phyloP scores from a whole-genome alignment of 2,113 vertebrate genomes.

The Pomatostomus ruficeps region DNA sequence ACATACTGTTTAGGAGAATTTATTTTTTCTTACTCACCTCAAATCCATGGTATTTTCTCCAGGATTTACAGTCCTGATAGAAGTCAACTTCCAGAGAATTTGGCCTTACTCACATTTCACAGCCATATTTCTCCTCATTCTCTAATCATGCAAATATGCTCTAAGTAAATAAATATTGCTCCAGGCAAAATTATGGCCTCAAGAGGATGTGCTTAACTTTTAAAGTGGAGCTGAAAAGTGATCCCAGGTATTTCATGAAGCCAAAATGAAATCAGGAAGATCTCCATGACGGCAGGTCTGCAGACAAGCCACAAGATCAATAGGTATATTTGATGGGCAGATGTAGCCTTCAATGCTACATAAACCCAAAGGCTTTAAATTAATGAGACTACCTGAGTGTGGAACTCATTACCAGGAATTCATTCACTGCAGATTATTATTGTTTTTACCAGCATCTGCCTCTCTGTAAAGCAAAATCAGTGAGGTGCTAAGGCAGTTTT shows the following conservation, averaged over 20 bases:
- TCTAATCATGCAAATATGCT: not conserved
- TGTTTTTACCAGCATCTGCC: not conserved
- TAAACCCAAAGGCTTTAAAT: not conserved
- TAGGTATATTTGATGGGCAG: not conserved
- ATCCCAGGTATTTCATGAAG: not conserved
- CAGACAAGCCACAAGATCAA: not conserved
- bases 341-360: not conserved
- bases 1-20: not conserved
- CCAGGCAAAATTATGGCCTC: not conserved
- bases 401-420: not conserved
- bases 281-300: not conserved
- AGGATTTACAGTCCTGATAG: not conserved
- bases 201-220: not conserved
- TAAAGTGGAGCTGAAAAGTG: not conserved
- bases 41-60: not conserved
- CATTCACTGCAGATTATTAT: not conserved
- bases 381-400: not conserved
- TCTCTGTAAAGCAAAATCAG: not conserved
- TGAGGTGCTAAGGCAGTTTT: not conserved
- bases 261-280: not conserved
- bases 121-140: not conserved
- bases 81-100: not conserved
- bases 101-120: not conserved
- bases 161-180: slow-evolving; percentile 1
- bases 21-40: not conserved